Base-by-base conservation (phyloP, 2,113 vertebrate species). In the Engraulis encrasicolus region DNA sequence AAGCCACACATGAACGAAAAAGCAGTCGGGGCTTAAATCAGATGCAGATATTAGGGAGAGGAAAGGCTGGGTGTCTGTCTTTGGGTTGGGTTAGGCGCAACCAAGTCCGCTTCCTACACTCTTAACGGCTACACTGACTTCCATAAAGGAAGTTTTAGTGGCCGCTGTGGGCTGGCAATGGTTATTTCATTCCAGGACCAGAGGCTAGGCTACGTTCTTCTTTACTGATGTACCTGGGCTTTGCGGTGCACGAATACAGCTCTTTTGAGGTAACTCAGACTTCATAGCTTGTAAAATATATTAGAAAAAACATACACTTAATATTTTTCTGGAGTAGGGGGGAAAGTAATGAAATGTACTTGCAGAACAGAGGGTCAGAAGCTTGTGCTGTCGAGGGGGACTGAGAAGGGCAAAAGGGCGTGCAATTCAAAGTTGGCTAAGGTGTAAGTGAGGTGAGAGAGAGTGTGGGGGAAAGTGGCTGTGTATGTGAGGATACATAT, bases 101-200 rank as follows among this genome's bases (percentile, higher is more conserved):
- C 79, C 77, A 52, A 82, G 81, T 79, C 58, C 52, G 48, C 61
- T 45, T 84, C 61, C 80, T 74, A 79, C 80, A 81, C 61, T 83
- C 71, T 52, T 71, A 81, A 52, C 19, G 6, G 52, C 58, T 54
- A 82, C 66, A 50, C 6, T 15, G 74, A 58, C 58, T 82, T 85
- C 78, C 79, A 85, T 77, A 78, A 81, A 88, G 83, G 85, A 86
- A 52, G 87, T 85, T 86, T 86, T 84, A 88, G 83, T 85, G 80
- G 80, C 79, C 27, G 66, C 27, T 79, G 85, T 84, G 82, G 83
- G 36, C 86, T 81, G 88, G 36, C 80, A 82, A 82, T 81, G 82
- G 81, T 79, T 49, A 78, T 85, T 81, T 58, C 79, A 79, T 83
- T 83, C 54, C 50, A 18, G 78, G 45, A 78, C 27, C 78, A 14